Percentiles rank a stretch among this genome's conserved stretches.
phyloP scores from a whole-genome alignment of 2,113 vertebrate species.

The Salvelinus sp. region DNA sequence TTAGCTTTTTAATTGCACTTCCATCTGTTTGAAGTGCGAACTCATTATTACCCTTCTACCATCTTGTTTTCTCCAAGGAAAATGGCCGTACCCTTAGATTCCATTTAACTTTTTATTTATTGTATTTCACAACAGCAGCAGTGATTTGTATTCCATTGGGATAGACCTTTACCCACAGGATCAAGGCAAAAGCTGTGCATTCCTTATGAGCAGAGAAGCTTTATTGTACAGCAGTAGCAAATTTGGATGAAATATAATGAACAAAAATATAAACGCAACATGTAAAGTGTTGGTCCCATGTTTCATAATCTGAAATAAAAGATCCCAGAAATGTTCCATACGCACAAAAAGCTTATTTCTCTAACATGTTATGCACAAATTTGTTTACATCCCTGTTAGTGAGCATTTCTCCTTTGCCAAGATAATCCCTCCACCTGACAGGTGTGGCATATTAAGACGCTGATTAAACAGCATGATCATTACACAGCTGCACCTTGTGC shows the following conservation, averaged over 20 bases:
- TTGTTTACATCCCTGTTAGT: too few relatives aligned
- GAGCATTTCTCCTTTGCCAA: too few relatives aligned
- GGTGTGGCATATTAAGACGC: too few relatives aligned
- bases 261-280: too few relatives aligned
- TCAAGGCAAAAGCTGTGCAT: slow-evolving; percentile 55
- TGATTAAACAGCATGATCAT: too few relatives aligned
- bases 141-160: slow-evolving; percentile 34
- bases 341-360: too few relatives aligned
- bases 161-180: slow-evolving; percentile 41
- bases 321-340: too few relatives aligned
- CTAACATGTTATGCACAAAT: too few relatives aligned
- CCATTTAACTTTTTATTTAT: slow-evolving; percentile 53
- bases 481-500: too few relatives aligned
- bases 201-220: slow-evolving; percentile 56
- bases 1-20: background rate
- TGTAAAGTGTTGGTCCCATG: too few relatives aligned
- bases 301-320: too few relatives aligned
- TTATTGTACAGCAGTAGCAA: slow-evolving; percentile 60
- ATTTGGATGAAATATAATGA: slow-evolving; percentile 38
- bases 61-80: slow-evolving; percentile 7
- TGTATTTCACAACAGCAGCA: slow-evolving; percentile 60
- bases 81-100: slow-evolving; percentile 29
- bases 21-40: background rate
- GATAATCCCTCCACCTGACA: too few relatives aligned
- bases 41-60: background rate